Percentiles rank a stretch among this genome's conserved stretches.
Evolutionary conservation across 2,113 vertebrate genomes (phyloP).

Genomic region (Trochalopteron elliotii): DNA sequence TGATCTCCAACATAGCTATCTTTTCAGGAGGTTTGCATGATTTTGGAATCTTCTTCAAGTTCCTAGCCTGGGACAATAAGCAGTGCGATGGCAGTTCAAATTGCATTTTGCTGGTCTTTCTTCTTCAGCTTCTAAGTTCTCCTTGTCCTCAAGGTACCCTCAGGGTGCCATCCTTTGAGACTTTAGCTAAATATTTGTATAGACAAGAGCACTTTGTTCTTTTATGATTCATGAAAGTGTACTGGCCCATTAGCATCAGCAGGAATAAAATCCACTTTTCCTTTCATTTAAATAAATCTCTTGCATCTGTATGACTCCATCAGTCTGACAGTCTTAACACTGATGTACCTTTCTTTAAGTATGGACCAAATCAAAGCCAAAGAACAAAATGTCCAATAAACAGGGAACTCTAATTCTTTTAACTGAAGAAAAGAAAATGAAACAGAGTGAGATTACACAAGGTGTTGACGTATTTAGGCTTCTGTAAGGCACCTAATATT

Average conservation of each 20-base stretch:
- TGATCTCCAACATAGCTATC: rapidly evolving
- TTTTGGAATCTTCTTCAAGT: background rate
- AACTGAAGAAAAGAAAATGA: constrained; percentile 15
- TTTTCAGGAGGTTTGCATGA: background rate
- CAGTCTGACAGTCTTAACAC: constrained; percentile 25
- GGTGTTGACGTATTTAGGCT: background rate
- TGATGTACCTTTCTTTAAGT: constrained; percentile 17
- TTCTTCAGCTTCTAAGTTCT: background rate
- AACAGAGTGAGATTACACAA: background rate
- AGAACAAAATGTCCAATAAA: constrained; percentile 1
- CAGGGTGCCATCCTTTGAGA: background rate
- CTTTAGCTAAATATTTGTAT: constrained; percentile 23
- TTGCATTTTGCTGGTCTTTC: background rate
- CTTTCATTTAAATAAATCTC: constrained; percentile 62
- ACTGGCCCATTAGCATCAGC: constrained; percentile 49
- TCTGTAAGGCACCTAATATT: background rate
- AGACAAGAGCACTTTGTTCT: background rate
- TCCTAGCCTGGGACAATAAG: background rate
- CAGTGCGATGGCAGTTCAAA: background rate
- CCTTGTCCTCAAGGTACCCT: constrained; percentile 28
- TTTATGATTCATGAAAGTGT: constrained; percentile 60
- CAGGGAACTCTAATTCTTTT: background rate
- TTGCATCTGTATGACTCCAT: constrained; percentile 19
- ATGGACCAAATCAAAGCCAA: background rate
- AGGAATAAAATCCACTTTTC: constrained; percentile 42